Evolutionary conservation across 2,888 invertebrate species (phyloP).

Genomic region (Agonopterix subpropinquella): DNA sequence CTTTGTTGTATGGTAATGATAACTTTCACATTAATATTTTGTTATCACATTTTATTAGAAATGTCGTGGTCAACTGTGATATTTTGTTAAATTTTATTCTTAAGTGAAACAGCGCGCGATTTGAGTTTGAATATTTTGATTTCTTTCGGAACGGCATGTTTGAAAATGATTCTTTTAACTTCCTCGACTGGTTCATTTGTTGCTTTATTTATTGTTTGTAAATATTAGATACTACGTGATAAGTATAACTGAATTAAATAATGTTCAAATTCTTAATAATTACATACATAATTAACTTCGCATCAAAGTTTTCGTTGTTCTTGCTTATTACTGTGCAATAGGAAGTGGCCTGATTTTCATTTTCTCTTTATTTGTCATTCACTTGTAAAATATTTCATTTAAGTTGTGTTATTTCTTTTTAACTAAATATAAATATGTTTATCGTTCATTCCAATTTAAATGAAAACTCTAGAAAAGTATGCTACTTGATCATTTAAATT

Average conservation of each 20-base stretch:
- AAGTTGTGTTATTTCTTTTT: constrained; percentile 71
- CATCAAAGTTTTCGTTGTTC: constrained; percentile 23
- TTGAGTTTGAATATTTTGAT: constrained; percentile 42
- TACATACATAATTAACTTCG: constrained; percentile 21
- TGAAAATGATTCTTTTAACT: constrained; percentile 37
- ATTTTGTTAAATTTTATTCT: constrained; percentile 73
- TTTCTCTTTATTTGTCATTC: constrained; percentile 30
- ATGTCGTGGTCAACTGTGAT: constrained; percentile 74
- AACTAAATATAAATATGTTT: constrained; percentile 68
- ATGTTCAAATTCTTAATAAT: constrained; percentile 45
- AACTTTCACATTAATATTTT: constrained; percentile 26
- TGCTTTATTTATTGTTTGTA: constrained; percentile 73
- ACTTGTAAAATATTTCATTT: constrained; percentile 54
- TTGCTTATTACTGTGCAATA: constrained; percentile 58
- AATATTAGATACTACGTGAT: constrained; percentile 50
- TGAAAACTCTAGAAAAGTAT: constrained; percentile 67
- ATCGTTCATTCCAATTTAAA: constrained; percentile 74
- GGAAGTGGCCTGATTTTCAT: constrained; percentile 54
- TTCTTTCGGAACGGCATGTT: constrained; percentile 32
- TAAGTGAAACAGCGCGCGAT: constrained; percentile 54
- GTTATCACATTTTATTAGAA: constrained; percentile 54
- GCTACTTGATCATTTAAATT: constrained; percentile 73
- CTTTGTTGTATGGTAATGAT: constrained; percentile 13
- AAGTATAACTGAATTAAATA: constrained; percentile 42
- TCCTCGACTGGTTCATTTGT: constrained; percentile 52